Conservation (phyloP, 2,113 vertebrate species). For the Morone chrysops region DNA sequence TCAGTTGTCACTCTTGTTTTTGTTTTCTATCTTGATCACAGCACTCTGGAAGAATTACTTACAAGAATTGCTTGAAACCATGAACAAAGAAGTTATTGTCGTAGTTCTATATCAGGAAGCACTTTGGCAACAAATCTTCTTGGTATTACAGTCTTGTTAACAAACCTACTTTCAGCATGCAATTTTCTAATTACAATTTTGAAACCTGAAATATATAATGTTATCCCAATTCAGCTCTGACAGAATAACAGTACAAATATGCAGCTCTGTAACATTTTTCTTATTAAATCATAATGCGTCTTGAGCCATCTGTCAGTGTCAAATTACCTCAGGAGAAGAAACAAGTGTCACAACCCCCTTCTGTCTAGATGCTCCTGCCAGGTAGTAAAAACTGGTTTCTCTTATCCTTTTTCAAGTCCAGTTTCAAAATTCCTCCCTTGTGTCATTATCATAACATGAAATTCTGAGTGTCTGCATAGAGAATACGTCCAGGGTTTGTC, state of each 20-base stretch:
- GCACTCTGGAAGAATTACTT: slow-evolving; percentile 1
- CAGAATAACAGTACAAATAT: background rate
- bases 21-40: background rate
- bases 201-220: too few species aligned
- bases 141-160: background rate
- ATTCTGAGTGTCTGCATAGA: slow-evolving; percentile 59
- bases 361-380: background rate
- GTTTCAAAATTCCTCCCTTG: slow-evolving; percentile 45
- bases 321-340: background rate
- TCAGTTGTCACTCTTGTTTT: slow-evolving; percentile 6
- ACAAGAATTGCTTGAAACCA: background rate
- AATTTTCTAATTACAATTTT: background rate
- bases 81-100: slow-evolving; percentile 4
- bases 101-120: too few species aligned
- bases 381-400: slow-evolving; percentile 7
- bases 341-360: background rate
- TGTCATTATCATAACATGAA: slow-evolving; percentile 70
- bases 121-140: background rate
- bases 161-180: background rate
- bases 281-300: background rate
- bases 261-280: background rate
- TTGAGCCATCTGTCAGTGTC: background rate
- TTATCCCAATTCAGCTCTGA: background rate
- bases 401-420: slow-evolving; percentile 32
- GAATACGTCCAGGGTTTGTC: slow-evolving; percentile 74